These are phyloP conservation scores for Octodon degus DNA, from an alignment of 2,113 vertebrate species.

Conservation along the genomic window DNA sequence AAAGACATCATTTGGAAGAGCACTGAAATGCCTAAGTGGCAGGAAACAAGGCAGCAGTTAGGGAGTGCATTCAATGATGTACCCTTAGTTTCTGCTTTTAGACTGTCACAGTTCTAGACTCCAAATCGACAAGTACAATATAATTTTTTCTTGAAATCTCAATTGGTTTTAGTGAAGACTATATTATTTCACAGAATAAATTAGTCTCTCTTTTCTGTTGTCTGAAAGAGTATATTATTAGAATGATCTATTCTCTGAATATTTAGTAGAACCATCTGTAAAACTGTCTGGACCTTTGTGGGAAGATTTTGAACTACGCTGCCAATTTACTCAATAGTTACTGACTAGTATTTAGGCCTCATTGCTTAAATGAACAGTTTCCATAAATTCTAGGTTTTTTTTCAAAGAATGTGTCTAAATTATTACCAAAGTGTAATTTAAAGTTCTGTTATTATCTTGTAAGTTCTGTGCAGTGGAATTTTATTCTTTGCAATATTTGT, in stretches of 20 bases:
- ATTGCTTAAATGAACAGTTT: neutral
- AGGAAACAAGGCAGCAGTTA: neutral
- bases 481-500: neutral
- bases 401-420: neutral
- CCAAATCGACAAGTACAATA: neutral
- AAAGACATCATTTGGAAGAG: neutral
- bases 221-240: neutral
- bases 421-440: neutral
- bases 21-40: neutral
- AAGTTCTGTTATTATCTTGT: neutral
- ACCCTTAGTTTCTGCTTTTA: neutral
- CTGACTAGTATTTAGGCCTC: neutral
- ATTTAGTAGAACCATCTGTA: neutral
- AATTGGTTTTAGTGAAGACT: neutral
- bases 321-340: neutral
- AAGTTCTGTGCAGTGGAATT: neutral
- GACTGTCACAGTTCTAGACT: neutral
- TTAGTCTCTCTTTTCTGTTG: neutral
- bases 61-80: neutral
- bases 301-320: conserved; percentile 13
- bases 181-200: neutral
- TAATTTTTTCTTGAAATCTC: neutral
- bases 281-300: neutral
- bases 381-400: neutral
- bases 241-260: neutral